phyloP scores from a whole-genome alignment of 2,888 invertebrate genomes.

The Alloplasta piceator region DNA sequence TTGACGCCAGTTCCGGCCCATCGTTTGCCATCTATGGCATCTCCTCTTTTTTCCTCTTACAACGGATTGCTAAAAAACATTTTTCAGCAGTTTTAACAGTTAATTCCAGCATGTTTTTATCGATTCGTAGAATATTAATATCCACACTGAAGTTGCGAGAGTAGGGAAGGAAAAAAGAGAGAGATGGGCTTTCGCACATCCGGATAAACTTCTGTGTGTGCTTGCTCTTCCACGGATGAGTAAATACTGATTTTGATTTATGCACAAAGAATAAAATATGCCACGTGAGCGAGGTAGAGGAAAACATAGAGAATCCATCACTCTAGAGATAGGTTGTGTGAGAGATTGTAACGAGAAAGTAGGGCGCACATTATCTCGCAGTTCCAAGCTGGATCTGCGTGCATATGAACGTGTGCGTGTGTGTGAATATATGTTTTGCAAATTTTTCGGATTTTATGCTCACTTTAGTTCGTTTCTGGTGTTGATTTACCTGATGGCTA shows the following conservation, averaged over 20 bases:
- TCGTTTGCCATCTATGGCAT: too few species aligned
- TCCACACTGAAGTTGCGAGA: slow-evolving; percentile 15
- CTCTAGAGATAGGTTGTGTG: background rate
- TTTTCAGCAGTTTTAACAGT: too few species aligned
- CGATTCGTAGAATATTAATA: slow-evolving; percentile 24
- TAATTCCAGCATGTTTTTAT: too few species aligned
- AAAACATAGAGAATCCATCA: background rate
- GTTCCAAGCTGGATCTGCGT: slow-evolving; percentile 12
- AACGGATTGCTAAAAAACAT: too few species aligned
- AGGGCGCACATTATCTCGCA: slow-evolving; percentile 54
- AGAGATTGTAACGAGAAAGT: slow-evolving; percentile 55
- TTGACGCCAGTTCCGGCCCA: too few species aligned
- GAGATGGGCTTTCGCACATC: slow-evolving; percentile 8
- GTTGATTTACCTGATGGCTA: slow-evolving; percentile 27
- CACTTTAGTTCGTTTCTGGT: slow-evolving; percentile 8
- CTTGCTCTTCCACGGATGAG: slow-evolving; percentile 51
- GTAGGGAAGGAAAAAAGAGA: background rate
- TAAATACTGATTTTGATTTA: slow-evolving; percentile 57
- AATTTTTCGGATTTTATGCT: slow-evolving; percentile 28
- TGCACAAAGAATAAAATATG: slow-evolving; percentile 21
- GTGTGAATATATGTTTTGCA: slow-evolving; percentile 18
- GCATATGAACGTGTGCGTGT: slow-evolving; percentile 2
- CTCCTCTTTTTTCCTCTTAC: too few species aligned
- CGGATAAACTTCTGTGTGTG: slow-evolving; percentile 39
- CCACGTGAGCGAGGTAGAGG: slow-evolving; percentile 6